Percentiles rank a stretch among this genome's conserved stretches.
phyloP scores from a whole-genome alignment of 2,888 invertebrate species.

The Trissonchulus latispiculum region DNA sequence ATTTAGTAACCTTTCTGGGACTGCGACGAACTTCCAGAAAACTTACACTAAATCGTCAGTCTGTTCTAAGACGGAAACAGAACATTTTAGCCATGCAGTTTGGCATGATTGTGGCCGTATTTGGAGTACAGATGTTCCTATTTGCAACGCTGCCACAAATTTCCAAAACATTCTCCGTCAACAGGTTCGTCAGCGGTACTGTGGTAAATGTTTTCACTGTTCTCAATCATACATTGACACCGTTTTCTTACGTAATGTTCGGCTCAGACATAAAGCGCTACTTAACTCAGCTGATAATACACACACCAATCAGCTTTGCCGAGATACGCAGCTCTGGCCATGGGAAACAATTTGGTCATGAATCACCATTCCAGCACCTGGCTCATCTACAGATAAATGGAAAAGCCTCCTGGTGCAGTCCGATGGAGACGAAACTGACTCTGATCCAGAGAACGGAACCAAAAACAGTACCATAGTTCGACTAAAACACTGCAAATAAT shows the following conservation, averaged over 20 bases:
- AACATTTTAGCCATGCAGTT: neutral
- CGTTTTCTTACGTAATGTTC: neutral
- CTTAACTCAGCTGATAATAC: neutral
- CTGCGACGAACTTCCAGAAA: neutral
- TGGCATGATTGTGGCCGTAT: neutral
- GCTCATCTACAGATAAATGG: too few relatives aligned
- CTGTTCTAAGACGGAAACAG: neutral
- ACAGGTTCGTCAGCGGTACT: neutral
- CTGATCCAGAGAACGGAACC: too few relatives aligned
- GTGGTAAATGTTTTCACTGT: neutral
- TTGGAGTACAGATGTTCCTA: neutral
- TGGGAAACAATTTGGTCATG: too few relatives aligned
- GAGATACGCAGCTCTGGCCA: too few relatives aligned
- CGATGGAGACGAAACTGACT: too few relatives aligned
- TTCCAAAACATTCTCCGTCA: neutral
- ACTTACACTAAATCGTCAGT: neutral
- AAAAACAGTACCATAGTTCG: too few relatives aligned
- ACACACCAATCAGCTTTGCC: neutral
- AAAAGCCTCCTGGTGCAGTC: too few relatives aligned
- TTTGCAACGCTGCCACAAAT: neutral
- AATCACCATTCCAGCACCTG: too few relatives aligned
- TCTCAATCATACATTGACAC: neutral
- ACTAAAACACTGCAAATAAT: too few relatives aligned
- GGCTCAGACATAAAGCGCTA: neutral
- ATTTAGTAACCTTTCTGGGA: neutral